Conservation (phyloP, 2,888 invertebrate species). For the Trichopoda pennipes region DNA sequence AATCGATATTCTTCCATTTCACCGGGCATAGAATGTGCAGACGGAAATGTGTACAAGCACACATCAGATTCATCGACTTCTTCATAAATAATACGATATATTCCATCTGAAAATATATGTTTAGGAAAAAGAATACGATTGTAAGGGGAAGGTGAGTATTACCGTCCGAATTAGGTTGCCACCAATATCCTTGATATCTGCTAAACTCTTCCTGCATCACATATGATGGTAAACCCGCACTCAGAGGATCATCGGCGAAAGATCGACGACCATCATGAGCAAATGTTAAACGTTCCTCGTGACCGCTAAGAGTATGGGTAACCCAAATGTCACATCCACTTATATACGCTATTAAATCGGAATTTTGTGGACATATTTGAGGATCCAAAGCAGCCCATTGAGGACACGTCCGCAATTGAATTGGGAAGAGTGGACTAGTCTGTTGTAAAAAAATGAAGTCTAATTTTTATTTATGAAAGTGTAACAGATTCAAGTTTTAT, state of each 20-base stretch:
- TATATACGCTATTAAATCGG: slow-evolving; percentile 92
- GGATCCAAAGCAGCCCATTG: slow-evolving; percentile 89
- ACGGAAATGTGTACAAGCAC: slow-evolving; percentile 93
- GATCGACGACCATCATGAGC: slow-evolving; percentile 86
- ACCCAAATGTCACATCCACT: slow-evolving; percentile 96
- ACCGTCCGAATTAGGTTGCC: slow-evolving; percentile 91
- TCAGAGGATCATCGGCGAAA: slow-evolving; percentile 90
- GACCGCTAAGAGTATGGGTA: slow-evolving; percentile 84
- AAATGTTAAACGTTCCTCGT: slow-evolving; percentile 87
- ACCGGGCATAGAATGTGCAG: slow-evolving; percentile 89
- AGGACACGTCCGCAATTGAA: slow-evolving; percentile 84
- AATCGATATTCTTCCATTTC: slow-evolving; percentile 93
- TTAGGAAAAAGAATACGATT: not conserved
- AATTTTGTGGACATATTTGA: slow-evolving; percentile 84
- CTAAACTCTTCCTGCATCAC: slow-evolving; percentile 99
- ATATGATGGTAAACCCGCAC: slow-evolving; percentile 98
- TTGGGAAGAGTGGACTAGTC: slow-evolving; percentile 85
- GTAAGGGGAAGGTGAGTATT: slow-evolving; percentile 21
- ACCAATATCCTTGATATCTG: slow-evolving; percentile 98
- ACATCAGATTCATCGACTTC: slow-evolving; percentile 95
- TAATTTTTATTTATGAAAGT: not conserved
- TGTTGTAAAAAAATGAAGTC: slow-evolving; percentile 62
- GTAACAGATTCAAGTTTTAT: not conserved
- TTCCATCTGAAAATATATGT: slow-evolving; percentile 82
- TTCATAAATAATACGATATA: slow-evolving; percentile 91